Base-by-base conservation (phyloP, 1,140 invertebrate genomes). In the Atta colombica region DNA sequence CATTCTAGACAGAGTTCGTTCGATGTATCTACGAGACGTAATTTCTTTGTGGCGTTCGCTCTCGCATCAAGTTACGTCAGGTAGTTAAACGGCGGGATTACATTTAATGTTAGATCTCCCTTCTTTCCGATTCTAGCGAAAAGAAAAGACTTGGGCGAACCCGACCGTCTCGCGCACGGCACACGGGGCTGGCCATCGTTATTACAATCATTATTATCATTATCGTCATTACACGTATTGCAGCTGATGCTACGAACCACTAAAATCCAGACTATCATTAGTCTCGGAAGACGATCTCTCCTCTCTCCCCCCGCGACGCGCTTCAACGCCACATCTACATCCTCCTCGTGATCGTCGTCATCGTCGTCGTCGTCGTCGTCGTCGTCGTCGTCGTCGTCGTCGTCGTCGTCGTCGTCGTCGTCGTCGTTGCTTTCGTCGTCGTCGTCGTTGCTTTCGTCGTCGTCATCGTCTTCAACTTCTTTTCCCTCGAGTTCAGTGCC, bases 401-500 rank as follows among this genome's bases (percentile, higher is more conserved):
- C 58, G 35, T 49, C 31, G 31, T 31, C 31, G 3, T 31, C 31
- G 4, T 31, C 31, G 31, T 31, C 31, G 31, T 31, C 55, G 18
- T 31, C 39, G 8, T n/a, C 25, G 61, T 39, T 31, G 31, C 31
- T 31, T 31, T 31, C 31, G 31, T 31, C 31, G 31, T 31, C 55
- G 18, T 31, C 39, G 8, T n/a, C 25, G 61, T 39, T 31, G 31
- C 31, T 31, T 31, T 31, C 31, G 31, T 31, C 31, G 31, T 31
- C 55, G 18, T 31, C 39, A 16, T n/a, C 25, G 61, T 39, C 60
- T 31, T 51, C 58, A 49, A 78, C 72, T 66, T 80, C 21, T 25
- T 82, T 77, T 75, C 63, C 72, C 25, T 66, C 58, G 87, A 92
- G 92, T 92, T 93, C 91, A 91, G 81, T 91, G 92, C 85, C 91